Conservation (phyloP, 2,113 vertebrate genomes). For the Canis aureus region DNA sequence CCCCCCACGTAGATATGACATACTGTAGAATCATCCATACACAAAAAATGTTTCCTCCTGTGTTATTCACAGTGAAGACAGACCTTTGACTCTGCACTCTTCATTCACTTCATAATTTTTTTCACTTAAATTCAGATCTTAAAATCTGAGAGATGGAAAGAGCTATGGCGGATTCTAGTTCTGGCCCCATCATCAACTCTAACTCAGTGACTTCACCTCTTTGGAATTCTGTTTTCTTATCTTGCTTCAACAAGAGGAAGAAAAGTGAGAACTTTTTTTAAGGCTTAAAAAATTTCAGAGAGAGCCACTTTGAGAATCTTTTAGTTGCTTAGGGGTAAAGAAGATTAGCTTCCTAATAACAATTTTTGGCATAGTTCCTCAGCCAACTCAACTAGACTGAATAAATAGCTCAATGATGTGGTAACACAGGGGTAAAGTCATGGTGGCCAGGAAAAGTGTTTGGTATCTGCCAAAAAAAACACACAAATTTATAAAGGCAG, state of each 20-base stretch:
- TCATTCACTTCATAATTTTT: neutral
- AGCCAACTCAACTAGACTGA: slow-evolving; percentile 62
- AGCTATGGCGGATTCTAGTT: neutral
- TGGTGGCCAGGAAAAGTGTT: slow-evolving; percentile 74
- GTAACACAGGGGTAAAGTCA: slow-evolving; percentile 72
- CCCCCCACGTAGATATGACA: neutral
- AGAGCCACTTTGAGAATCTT: slow-evolving; percentile 72
- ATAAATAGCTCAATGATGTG: slow-evolving; percentile 78
- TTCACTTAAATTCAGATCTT: neutral
- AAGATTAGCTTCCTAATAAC: slow-evolving; percentile 75
- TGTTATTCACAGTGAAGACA: neutral
- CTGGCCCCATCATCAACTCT: neutral
- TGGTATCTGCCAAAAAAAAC: slow-evolving; percentile 72
- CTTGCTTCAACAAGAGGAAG: slow-evolving; percentile 9
- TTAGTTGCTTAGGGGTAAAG: slow-evolving; percentile 69
- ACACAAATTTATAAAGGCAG: slow-evolving; percentile 69
- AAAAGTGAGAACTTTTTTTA: slow-evolving; percentile 51
- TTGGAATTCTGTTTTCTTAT: slow-evolving; percentile 23
- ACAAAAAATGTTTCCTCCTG: neutral
- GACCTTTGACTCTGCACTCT: neutral
- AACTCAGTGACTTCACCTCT: neutral
- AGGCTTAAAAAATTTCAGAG: slow-evolving; percentile 44
- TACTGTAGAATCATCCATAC: neutral
- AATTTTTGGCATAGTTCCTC: slow-evolving; percentile 68
- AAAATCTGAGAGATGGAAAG: neutral